phyloP scores from a whole-genome alignment of 2,113 vertebrate genomes.

The Brachypteracias leptosomus region DNA sequence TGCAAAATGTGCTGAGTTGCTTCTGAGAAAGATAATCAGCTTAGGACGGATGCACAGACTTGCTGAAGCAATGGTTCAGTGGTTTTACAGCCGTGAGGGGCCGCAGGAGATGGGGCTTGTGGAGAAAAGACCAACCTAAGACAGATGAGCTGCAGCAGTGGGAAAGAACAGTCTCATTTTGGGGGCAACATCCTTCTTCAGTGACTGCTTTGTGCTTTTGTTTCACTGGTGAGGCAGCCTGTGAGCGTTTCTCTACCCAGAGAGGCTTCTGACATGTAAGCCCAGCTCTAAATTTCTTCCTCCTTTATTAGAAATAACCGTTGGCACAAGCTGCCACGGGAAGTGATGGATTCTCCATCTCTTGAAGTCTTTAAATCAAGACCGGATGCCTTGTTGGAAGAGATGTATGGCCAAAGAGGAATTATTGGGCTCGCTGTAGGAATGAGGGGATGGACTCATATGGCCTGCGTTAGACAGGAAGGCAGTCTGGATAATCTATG shows the following conservation, averaged over 20 bases:
- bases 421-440: background rate
- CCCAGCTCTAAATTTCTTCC: conserved; percentile 16
- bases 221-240: background rate
- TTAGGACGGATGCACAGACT: background rate
- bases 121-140: background rate
- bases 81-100: background rate
- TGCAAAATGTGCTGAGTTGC: background rate
- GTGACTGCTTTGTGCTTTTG: background rate
- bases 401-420: background rate
- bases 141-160: background rate
- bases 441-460: conserved; percentile 23
- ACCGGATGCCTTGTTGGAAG: conserved; percentile 35
- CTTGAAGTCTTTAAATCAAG: conserved; percentile 53
- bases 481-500: conserved; percentile 55
- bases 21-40: background rate
- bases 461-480: conserved; percentile 47
- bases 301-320: conserved; percentile 35
- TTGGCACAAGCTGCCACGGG: conserved; percentile 45
- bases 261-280: background rate
- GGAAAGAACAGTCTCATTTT: background rate
- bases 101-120: fast-evolving
- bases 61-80: background rate
- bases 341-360: conserved; percentile 60
- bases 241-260: background rate
- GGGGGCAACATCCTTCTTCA: background rate